Base-by-base conservation (phyloP, 2,113 vertebrate species). In the Oryzias javanicus region DNA sequence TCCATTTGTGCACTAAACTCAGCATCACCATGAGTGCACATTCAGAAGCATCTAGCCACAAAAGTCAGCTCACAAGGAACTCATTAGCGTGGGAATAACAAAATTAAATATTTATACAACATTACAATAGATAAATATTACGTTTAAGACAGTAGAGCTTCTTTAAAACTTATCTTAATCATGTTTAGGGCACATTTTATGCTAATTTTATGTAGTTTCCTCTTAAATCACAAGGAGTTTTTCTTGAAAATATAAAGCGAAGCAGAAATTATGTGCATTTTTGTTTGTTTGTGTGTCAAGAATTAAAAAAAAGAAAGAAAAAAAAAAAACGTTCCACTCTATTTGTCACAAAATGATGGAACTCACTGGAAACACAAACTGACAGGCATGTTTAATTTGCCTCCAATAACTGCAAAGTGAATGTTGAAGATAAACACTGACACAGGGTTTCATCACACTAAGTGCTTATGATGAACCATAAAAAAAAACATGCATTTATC, bases 371-470 rank as follows among this genome's bases (percentile, higher is more conserved):
- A 89, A 88, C 60, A 60, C 51, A 81, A 84, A 67, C 67, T 79
- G 88, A 85, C 84, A 87, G 74, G 56, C 47, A 46, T 76, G 72
- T 86, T 89, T 83, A 86, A 90, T 89, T 86, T 87, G 60, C 72
- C 44, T 44, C 72, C 76, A 82, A 86, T 81, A 86, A 80, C 54
- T 49, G 52, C 83, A 88, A 80, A 88, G 76, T 78, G 60, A 86
- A 88, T 55, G 67, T 56, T 25, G 66, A 64, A 72, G 66, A 74
- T 86, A 74, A 74, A 84, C 62, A 48, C 29, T 10, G 66, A 82
- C 69, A 77, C 0, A 55, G 69, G 70, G 78, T 84, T 83, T 74
- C 79, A 84, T 86, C 78, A 83, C 55, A 24, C 60, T 77, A 72
- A 73, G 47, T 80, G 70, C 71, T 64, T 19, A 67, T 80, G 66